Evolutionary conservation across 1,140 invertebrate genomes (phyloP).

Genomic region (Semibalanus balanoides): DNA sequence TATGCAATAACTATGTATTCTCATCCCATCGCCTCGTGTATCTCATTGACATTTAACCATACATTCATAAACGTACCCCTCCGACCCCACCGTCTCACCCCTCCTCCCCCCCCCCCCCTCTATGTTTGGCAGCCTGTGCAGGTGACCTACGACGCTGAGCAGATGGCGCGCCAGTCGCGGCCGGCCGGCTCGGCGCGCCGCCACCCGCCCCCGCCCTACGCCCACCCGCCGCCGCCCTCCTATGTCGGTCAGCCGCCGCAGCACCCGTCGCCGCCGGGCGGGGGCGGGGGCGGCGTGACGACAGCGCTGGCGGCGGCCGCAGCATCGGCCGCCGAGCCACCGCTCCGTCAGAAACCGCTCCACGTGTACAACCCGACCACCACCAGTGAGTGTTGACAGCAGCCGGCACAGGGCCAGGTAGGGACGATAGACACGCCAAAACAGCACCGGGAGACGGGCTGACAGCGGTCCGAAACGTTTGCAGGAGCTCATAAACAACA

Average conservation of each 20-base stretch:
- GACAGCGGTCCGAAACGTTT: neutral
- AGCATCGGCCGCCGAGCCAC: neutral
- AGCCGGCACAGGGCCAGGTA: too few species aligned
- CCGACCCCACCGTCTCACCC: too few species aligned
- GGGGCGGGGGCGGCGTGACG: too few species aligned
- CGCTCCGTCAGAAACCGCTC: neutral
- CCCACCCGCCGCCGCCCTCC: constrained; percentile 12
- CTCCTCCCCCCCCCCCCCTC: too few species aligned
- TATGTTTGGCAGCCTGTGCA: neutral
- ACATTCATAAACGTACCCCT: too few species aligned
- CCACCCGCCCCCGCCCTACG: constrained; percentile 9
- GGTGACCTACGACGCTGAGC: neutral
- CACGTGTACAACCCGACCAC: neutral
- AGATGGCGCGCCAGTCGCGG: neutral
- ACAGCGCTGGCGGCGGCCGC: neutral
- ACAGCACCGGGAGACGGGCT: neutral
- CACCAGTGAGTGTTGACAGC: neutral
- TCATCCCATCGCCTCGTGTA: too few species aligned
- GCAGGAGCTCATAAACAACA: too few species aligned
- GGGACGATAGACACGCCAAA: too few species aligned
- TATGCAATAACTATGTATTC: too few species aligned
- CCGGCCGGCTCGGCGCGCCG: constrained; percentile 11
- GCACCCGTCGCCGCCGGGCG: too few species aligned
- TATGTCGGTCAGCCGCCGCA: constrained; percentile 9
- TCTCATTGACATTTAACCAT: too few species aligned